These are phyloP conservation scores for Anoplius nigerrimus DNA, from an alignment of 2,888 invertebrate genomes.

Conservation along the genomic window DNA sequence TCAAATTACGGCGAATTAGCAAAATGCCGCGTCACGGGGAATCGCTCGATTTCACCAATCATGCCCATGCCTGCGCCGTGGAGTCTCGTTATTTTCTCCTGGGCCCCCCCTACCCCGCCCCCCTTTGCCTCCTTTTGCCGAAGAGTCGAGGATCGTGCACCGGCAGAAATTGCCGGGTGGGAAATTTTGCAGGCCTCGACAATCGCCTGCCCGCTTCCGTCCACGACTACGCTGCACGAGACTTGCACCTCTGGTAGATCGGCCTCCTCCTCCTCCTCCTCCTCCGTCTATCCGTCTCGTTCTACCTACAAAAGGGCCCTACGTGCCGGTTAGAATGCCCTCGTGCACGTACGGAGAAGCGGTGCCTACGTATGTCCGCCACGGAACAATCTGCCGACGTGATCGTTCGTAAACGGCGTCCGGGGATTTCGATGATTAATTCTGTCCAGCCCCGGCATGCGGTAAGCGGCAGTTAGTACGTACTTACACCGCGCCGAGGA, in stretches of 20 bases:
- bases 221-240: conserved; percentile 22
- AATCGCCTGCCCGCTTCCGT: conserved; percentile 18
- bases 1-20: too few species aligned
- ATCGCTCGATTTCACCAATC: too few species aligned
- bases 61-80: background rate
- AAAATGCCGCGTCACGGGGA: too few species aligned
- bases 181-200: conserved; percentile 30
- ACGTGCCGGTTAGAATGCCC: too few species aligned
- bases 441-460: conserved; percentile 22
- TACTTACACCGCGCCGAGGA: conserved; percentile 38
- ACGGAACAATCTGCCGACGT: conserved; percentile 12
- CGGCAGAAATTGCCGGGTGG: conserved; percentile 37
- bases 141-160: background rate
- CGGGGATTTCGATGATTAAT: conserved; percentile 55
- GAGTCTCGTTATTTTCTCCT: conserved; percentile 24
- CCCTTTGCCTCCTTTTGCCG: background rate
- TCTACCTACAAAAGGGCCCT: too few species aligned
- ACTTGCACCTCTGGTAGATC: conserved; percentile 27
- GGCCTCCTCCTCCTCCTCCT: conserved; percentile 7
- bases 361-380: conserved; percentile 12
- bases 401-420: conserved; percentile 45
- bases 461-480: conserved; percentile 60
- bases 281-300: too few species aligned
- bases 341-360: background rate
- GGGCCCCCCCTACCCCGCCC: conserved; percentile 16